A percentile compares a stretch with the other conserved stretches of the same genome.
Conservation (phyloP, 2,113 vertebrate species). For the Nerophis lumbriciformis region DNA sequence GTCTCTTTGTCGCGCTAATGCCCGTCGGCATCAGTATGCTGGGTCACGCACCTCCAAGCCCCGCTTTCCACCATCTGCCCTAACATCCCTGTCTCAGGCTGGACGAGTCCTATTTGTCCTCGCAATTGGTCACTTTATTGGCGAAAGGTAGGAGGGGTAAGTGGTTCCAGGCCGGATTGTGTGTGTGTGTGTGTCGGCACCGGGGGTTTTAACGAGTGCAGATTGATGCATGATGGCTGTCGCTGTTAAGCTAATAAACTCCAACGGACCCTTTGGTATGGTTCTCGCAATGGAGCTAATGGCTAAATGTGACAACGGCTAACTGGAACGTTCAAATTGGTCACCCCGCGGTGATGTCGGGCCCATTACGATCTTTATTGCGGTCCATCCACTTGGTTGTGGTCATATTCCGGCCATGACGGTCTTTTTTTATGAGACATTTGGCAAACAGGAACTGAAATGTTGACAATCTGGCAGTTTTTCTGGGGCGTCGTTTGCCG, state of each 20-base stretch:
- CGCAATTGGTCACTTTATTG: conserved; percentile 41
- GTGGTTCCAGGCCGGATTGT: background rate
- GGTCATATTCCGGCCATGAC: background rate
- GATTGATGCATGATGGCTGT: conserved; percentile 54
- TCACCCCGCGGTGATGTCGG: conserved; percentile 8
- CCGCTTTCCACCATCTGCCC: conserved; percentile 45
- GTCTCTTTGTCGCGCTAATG: background rate
- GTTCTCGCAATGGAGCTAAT: conserved; percentile 48
- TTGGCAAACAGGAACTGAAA: background rate
- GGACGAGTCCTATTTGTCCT: conserved; percentile 40
- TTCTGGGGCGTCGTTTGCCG: no score
- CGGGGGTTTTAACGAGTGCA: conserved; percentile 36
- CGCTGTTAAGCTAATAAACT: conserved; percentile 61
- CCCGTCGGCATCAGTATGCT: conserved; percentile 44
- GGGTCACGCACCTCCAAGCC: conserved; percentile 29
- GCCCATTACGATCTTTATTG: conserved; percentile 21
- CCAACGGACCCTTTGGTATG: conserved; percentile 57
- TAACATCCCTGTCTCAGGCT: conserved; percentile 24
- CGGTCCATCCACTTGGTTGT: background rate
- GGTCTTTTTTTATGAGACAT: background rate
- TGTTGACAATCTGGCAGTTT: no score
- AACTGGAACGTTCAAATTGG: conserved; percentile 35
- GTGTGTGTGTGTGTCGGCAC: no score
- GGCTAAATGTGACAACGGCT: conserved; percentile 44
- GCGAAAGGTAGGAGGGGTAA: conserved; percentile 24